A percentile compares a stretch with the other conserved stretches of the same genome.
phyloP scores from a whole-genome alignment of 1,140 invertebrate genomes.

The Sycophila sp. region DNA sequence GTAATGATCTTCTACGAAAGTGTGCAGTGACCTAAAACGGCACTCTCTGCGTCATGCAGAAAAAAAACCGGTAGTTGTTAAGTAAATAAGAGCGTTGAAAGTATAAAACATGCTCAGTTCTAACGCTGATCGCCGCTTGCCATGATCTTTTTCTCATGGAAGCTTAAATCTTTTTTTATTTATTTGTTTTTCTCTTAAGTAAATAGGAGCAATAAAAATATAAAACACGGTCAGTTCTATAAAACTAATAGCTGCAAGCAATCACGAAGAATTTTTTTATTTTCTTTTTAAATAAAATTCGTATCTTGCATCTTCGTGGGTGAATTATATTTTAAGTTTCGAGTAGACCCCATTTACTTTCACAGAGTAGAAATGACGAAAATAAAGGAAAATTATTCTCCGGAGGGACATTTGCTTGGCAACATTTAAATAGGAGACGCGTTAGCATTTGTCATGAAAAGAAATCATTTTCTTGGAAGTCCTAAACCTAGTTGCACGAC shows the following conservation, averaged over 20 bases:
- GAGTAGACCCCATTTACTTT: background rate
- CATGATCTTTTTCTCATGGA: no score
- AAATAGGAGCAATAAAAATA: no score
- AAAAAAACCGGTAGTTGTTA: background rate
- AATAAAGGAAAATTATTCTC: background rate
- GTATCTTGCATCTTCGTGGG: no score
- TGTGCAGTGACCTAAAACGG: background rate
- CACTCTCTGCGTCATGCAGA: background rate
- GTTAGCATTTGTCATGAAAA: slow-evolving; percentile 17
- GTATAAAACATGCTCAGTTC: background rate
- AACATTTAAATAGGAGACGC: slow-evolving; percentile 21
- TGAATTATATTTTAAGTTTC: no score
- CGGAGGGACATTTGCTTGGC: background rate
- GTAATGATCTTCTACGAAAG: no score
- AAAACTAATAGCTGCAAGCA: no score
- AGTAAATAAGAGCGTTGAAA: no score
- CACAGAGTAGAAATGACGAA: background rate
- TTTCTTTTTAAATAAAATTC: no score
- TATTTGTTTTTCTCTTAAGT: no score
- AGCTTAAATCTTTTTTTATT: no score
- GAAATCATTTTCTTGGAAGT: slow-evolving; percentile 32
- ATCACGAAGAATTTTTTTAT: no score
- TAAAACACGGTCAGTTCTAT: no score
- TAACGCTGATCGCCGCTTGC: background rate
- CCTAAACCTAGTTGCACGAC: slow-evolving; percentile 32